phyloP scores from a whole-genome alignment of 2,888 invertebrate genomes.

The Caenorhabditis sulstoni region DNA sequence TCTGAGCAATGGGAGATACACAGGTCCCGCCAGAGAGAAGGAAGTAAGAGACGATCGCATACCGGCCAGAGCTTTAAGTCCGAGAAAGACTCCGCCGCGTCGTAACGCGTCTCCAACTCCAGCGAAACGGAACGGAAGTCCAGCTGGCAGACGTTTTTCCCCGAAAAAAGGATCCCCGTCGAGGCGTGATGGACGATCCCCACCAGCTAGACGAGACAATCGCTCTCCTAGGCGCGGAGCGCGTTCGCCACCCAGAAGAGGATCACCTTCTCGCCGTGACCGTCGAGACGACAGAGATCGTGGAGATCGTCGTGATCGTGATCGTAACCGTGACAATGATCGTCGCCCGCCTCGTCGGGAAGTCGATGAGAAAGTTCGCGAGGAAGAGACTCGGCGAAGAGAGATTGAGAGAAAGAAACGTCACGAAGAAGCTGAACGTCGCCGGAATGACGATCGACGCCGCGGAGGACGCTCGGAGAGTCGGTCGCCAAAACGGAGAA shows the following conservation, averaged over 20 bases:
- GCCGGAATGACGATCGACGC: neutral
- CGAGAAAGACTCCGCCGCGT: constrained; percentile 55
- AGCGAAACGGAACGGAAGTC: constrained; percentile 12
- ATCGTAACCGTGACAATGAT: constrained; percentile 22
- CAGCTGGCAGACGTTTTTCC: constrained; percentile 16
- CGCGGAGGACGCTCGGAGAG: neutral
- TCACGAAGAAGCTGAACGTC: constrained; percentile 48
- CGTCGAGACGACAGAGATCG: constrained; percentile 19
- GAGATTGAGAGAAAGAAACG: constrained; percentile 53
- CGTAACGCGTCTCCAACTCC: constrained; percentile 27
- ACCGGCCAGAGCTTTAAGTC: constrained; percentile 56
- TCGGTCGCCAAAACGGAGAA: neutral
- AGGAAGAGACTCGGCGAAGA: constrained; percentile 56
- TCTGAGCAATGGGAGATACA: constrained; percentile 62
- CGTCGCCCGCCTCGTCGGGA: constrained; percentile 30
- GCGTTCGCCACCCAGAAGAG: constrained; percentile 29
- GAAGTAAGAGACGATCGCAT: constrained; percentile 64
- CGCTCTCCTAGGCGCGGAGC: constrained; percentile 7
- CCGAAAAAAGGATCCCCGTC: constrained; percentile 33
- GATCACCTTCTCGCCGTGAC: constrained; percentile 10
- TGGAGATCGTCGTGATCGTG: constrained; percentile 26
- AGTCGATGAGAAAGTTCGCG: constrained; percentile 43
- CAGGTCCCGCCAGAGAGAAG: constrained; percentile 64
- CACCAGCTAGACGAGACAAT: neutral
- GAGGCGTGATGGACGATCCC: neutral